phyloP scores from a whole-genome alignment of 2,113 vertebrate species.

The Egretta garzetta region DNA sequence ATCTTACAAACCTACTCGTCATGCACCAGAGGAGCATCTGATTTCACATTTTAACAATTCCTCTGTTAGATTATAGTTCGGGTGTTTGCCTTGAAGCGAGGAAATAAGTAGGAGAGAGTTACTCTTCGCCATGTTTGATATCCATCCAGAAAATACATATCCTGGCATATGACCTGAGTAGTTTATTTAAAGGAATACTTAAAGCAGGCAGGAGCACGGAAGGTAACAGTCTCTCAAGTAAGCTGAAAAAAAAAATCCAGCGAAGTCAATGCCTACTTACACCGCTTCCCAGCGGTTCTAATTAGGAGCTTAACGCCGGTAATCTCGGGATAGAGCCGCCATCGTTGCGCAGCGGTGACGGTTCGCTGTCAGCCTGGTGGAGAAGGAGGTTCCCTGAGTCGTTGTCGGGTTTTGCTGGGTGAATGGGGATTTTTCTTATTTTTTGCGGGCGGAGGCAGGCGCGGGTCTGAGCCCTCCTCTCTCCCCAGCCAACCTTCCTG shows the following conservation, averaged over 20 bases:
- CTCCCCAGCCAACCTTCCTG: conserved; percentile 90
- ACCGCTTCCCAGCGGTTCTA: not conserved
- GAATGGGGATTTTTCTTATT: not conserved
- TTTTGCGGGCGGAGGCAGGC: rapidly evolving
- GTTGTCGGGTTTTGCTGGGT: rapidly evolving
- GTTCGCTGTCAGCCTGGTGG: not conserved
- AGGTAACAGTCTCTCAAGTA: not conserved
- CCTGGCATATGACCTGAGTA: rapidly evolving
- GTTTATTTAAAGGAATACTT: not conserved
- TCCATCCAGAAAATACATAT: rapidly evolving
- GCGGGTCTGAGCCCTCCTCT: not conserved
- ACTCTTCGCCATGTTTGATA: rapidly evolving
- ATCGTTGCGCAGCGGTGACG: rapidly evolving
- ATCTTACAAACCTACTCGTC: rapidly evolving
- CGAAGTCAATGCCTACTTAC: not conserved
- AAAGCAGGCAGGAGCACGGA: not conserved
- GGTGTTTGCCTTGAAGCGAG: not conserved
- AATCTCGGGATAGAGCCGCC: not conserved
- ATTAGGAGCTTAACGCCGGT: not conserved
- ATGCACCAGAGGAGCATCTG: rapidly evolving
- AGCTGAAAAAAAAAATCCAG: not conserved
- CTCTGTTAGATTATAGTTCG: rapidly evolving
- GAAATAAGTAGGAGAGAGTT: rapidly evolving
- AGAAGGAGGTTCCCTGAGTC: not conserved
- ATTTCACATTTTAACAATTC: not conserved